phyloP scores from a whole-genome alignment of 2,797 vertebrate species.

The Megaceryle alcyon region DNA sequence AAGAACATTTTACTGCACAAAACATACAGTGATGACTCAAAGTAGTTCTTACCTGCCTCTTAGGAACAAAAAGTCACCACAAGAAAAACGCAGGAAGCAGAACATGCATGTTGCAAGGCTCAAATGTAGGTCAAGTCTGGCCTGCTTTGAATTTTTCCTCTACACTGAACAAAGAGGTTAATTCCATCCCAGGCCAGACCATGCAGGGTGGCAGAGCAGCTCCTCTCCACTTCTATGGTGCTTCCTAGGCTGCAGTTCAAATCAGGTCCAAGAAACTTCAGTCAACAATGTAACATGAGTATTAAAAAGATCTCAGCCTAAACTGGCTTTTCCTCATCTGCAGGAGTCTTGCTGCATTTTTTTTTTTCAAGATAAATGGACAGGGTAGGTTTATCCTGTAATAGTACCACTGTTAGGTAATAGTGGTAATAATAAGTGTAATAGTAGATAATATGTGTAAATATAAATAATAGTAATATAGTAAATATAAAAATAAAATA shows the following conservation, averaged over 20 bases:
- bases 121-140: slow-evolving; percentile 41
- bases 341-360: rapidly evolving
- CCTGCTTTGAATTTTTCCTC: not conserved
- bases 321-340: not conserved
- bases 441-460: no score
- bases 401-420: not conserved
- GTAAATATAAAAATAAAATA: no score
- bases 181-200: not conserved
- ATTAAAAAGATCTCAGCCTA: not conserved
- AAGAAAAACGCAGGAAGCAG: not conserved
- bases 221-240: not conserved
- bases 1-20: not conserved
- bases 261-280: not conserved
- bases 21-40: not conserved
- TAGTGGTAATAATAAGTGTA: no score
- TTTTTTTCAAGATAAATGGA: not conserved
- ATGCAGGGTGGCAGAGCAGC: not conserved
- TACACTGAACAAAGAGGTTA: slow-evolving; percentile 26
- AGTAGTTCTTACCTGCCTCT: not conserved
- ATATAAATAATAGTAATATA: no score
- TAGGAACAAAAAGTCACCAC: slow-evolving; percentile 35
- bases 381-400: not conserved
- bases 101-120: not conserved
- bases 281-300: rapidly evolving
- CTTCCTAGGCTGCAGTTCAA: not conserved